Base-by-base conservation (phyloP, 2,888 invertebrate genomes). In the Rhagonycha lutea region DNA sequence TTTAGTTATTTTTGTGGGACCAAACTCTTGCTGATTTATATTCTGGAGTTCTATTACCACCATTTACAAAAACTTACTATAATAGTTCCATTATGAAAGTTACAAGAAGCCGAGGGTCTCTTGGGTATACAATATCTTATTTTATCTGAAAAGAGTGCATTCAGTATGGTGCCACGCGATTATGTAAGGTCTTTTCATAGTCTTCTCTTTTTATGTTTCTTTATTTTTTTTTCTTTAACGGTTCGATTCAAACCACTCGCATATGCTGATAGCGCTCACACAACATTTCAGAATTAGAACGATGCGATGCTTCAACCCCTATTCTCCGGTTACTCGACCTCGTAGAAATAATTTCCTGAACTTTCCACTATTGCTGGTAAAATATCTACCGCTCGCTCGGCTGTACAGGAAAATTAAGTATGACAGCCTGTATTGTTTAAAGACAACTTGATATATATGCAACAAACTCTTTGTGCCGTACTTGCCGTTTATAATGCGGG, bases 1-100 rank as follows among this genome's bases (percentile, higher is more conserved):
- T 67, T 23, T 14, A 67, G 26, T 67, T 67, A 67, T 24, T 67
- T 67, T 67, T n/a, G 67, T n/a, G 12, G 24, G 67, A n/a, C 11
- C 32, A n/a, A 26, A 32, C 12, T 32, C 32, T n/a, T 32, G 32
- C 32, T 32, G 32, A 32, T 32, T 32, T 32, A 32, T 32, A 32
- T 32, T 32, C 4, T 32, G 32, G 32, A 32, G 12, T 75, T 75
- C 72, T 73, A 73, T 72, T 72, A 67, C 70, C 68, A 61, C 68
- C 76, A 71, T 71, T 73, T 73, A 73, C 63, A 76, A 73, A 70
- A 76, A 76, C 68, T 73, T 70, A 68, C 70, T 63, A 76, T 76
- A 76, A 73, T 69, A 68, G 73, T 68, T 68, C 73, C 70, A 76
- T 76, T 76, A 76, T 76, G 65, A 63, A 69, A 61, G 75, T 72